These are phyloP conservation scores for Pao palembangensis DNA, from an alignment of 2,113 vertebrate genomes.

Conservation along the genomic window DNA sequence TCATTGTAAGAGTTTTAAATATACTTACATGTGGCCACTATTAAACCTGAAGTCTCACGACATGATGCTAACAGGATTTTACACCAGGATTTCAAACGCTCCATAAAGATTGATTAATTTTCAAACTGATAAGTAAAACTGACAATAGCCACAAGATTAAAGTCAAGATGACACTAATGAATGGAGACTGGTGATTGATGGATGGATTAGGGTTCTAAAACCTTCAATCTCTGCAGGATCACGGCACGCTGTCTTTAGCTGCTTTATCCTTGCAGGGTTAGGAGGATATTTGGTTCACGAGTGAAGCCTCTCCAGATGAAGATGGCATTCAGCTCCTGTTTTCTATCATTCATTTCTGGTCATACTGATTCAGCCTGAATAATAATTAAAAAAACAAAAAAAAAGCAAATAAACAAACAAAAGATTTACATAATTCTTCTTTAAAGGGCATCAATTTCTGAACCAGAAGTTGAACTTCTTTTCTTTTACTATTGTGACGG, in stretches of 20 bases:
- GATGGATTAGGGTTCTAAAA: constrained; percentile 51
- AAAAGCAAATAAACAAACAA: background rate
- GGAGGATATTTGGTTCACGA: constrained; percentile 16
- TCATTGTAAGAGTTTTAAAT: background rate
- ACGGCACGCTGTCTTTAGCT: constrained; percentile 16
- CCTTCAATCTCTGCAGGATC: constrained; percentile 45
- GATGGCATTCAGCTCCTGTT: constrained; percentile 11
- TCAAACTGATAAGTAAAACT: constrained; percentile 49
- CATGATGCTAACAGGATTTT: constrained; percentile 23
- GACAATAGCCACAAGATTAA: constrained; percentile 55
- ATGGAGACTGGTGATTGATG: constrained; percentile 49
- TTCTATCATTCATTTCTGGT: background rate
- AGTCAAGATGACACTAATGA: constrained; percentile 56
- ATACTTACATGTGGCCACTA: background rate
- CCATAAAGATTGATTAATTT: constrained; percentile 54
- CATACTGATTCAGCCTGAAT: background rate
- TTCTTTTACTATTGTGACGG: too few relatives aligned
- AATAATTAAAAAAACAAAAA: background rate
- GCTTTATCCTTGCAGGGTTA: constrained; percentile 13
- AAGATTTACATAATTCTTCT: background rate
- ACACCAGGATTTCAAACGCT: constrained; percentile 49
- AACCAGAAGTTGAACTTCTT: too few relatives aligned
- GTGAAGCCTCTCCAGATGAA: constrained; percentile 23
- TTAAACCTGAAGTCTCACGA: constrained; percentile 1
- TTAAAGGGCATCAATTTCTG: background rate